Percentiles rank a stretch among this genome's conserved stretches.
These are phyloP conservation scores for Panthera uncia DNA, from an alignment of 2,113 vertebrate species.

Conservation along the genomic window DNA sequence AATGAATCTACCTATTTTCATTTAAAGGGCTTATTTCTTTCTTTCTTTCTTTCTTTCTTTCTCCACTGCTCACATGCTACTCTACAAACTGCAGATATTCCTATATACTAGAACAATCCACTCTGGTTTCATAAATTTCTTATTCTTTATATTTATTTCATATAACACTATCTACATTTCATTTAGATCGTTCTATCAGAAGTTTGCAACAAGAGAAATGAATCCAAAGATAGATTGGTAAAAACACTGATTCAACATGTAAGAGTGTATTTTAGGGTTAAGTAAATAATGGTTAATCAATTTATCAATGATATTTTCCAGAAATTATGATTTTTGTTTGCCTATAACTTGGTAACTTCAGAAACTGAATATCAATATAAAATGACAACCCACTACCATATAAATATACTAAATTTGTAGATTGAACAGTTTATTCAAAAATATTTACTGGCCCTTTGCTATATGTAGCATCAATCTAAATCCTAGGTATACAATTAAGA, in stretches of 20 bases:
- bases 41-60: neutral
- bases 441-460: neutral
- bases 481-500: neutral
- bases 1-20: neutral
- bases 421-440: neutral
- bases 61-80: neutral
- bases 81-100: neutral
- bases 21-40: neutral
- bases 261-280: neutral
- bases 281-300: neutral
- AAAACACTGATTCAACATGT: neutral
- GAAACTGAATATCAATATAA: neutral
- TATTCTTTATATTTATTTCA: neutral
- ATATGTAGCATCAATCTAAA: neutral
- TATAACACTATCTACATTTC: neutral
- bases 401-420: neutral
- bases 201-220: neutral
- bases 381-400: neutral
- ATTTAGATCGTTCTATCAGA: neutral
- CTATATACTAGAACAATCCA: neutral
- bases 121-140: neutral
- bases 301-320: neutral
- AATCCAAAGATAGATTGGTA: neutral
- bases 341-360: neutral
- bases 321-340: neutral